Evolutionary conservation across 1,140 invertebrate genomes (phyloP), one percentile per base, ranked within the genome.

Genomic region (Oppia nitens): DNA sequence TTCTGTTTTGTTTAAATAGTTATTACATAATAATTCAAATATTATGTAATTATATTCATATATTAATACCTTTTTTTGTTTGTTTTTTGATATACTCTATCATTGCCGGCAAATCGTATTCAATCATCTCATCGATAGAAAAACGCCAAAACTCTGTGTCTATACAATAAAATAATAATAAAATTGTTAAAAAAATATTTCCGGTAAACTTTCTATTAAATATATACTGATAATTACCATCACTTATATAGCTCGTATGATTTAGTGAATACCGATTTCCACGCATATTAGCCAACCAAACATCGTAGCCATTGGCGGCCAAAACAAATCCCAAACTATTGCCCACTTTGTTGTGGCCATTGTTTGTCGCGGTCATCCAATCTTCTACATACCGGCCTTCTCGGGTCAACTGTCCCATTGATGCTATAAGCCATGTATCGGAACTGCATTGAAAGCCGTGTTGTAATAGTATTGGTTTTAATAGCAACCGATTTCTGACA

Each of bases 361-460:
- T 81, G 78, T 47, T 71, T n/a, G n/a, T n/a, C 70, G 59, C 76
- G 70, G 40, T 79, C 69, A 66, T 80, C 79, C 11, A 14, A 17
- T 48, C 9, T 20, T 57, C 47, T 3, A 28, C 2, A 45, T 49
- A 57, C n/a, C 12, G 12, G 21, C 47, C 56, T 21, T 27, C 53
- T 17, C 50, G 20, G 47, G 26, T 17, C 14, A 57, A 20, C 24
- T 3, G 3, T 40, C 78, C 68, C 1, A 77, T 75, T 17, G 80
- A 80, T 61, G 80, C 75, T 1, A 62, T 32, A 17, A 62, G 9
- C 21, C 45, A 62, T 47, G 40, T 26, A 27, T 45, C 53, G 12
- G 40, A 26, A 4, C 40, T 62, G 20, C 27, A 29, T 32, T 49
- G n/a, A 9, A 62, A 24, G 23, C 61, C 61, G 55, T 62, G 61